Evolutionary conservation across 2,113 vertebrate species (phyloP).

Genomic region (Aegypius monachus): DNA sequence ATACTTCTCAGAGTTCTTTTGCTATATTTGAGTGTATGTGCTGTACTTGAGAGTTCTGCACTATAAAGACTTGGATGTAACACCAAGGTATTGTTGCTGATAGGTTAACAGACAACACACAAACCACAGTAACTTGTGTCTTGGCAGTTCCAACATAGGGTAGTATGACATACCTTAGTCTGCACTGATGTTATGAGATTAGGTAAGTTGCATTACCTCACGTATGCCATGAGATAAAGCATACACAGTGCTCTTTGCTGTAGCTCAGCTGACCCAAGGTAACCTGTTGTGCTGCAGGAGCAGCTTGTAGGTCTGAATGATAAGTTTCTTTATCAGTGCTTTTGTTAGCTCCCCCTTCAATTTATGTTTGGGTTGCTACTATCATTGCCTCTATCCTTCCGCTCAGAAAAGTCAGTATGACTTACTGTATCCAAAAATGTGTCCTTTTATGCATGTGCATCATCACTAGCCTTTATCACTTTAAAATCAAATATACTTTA

Average conservation of each 20-base stretch:
- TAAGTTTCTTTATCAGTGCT: not conserved
- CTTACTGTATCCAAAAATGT: not conserved
- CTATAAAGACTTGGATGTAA: not conserved
- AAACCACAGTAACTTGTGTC: not conserved
- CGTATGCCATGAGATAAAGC: not conserved
- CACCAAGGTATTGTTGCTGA: not conserved
- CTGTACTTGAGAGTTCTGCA: not conserved
- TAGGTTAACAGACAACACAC: not conserved
- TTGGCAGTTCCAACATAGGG: not conserved
- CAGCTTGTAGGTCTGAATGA: not conserved
- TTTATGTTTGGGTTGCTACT: not conserved
- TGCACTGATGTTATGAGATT: not conserved
- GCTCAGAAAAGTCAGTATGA: not conserved
- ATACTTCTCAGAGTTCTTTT: not conserved
- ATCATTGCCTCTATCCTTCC: not conserved
- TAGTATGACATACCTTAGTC: not conserved
- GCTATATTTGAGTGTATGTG: not conserved
- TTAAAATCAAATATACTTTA: not conserved
- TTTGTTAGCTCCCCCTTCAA: not conserved
- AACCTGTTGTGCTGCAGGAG: not conserved
- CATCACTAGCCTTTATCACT: not conserved
- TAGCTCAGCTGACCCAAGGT: not conserved
- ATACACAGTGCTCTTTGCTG: not conserved
- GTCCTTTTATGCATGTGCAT: not conserved
- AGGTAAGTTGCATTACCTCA: not conserved